These are phyloP conservation scores for Euzetes globulus DNA, from an alignment of 2,888 invertebrate species.

Conservation along the genomic window DNA sequence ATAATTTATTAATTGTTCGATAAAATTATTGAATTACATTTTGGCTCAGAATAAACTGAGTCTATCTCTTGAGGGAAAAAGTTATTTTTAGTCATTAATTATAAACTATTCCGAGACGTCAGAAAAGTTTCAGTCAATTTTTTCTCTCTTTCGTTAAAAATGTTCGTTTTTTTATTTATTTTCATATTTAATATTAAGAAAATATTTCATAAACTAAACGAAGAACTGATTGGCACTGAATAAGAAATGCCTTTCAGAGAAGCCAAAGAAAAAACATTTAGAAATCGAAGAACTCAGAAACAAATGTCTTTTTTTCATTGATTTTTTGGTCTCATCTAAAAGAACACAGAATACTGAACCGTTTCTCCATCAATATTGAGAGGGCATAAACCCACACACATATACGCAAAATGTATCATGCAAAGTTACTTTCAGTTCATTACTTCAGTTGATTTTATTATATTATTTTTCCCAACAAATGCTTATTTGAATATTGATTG, in stretches of 20 bases:
- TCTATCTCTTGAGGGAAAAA: too few species aligned
- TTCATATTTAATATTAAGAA: too few species aligned
- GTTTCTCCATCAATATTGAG: neutral
- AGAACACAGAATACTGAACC: neutral
- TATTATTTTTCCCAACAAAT: conserved; percentile 1
- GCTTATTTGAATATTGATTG: conserved; percentile 26
- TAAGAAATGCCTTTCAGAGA: neutral
- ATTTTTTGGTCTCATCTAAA: neutral
- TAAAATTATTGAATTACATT: too few species aligned
- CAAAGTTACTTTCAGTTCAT: neutral
- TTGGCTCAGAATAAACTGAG: too few species aligned
- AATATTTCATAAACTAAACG: neutral
- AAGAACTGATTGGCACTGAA: neutral
- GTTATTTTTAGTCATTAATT: too few species aligned
- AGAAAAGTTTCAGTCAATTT: too few species aligned
- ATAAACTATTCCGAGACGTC: too few species aligned
- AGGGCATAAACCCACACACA: neutral
- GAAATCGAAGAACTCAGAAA: neutral
- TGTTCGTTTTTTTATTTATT: too few species aligned
- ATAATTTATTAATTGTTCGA: too few species aligned
- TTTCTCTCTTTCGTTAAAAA: too few species aligned
- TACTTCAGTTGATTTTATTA: conserved; percentile 2
- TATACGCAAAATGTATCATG: neutral
- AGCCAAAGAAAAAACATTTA: neutral
- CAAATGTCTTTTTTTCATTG: neutral